These are phyloP conservation scores for Corythaeola cristata DNA, from an alignment of 2,113 vertebrate species.

Conservation along the genomic window DNA sequence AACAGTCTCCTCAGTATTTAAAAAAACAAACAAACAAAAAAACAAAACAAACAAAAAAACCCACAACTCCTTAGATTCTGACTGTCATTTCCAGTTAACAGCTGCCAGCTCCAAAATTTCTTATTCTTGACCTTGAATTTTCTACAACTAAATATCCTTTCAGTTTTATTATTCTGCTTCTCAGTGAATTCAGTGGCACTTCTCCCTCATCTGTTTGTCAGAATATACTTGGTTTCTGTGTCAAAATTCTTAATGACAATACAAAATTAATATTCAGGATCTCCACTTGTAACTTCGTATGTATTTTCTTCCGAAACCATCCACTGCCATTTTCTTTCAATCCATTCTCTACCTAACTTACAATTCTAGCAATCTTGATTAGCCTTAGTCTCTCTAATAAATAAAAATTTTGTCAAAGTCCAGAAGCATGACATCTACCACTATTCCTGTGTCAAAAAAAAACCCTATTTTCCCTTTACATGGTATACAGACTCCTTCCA, in stretches of 20 bases:
- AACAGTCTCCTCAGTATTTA: background rate
- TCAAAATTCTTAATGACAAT: background rate
- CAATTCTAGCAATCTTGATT: background rate
- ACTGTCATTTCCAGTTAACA: conserved; percentile 31
- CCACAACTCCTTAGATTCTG: background rate
- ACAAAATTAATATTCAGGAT: background rate
- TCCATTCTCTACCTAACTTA: background rate
- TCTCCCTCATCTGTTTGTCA: background rate
- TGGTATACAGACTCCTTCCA: background rate
- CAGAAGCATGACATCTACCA: background rate
- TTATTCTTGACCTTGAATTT: background rate
- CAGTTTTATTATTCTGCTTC: background rate
- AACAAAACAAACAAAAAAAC: background rate
- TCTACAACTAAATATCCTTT: background rate
- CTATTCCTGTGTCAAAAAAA: background rate
- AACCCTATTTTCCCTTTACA: fast-evolving
- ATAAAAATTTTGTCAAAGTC: background rate
- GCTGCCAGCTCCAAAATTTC: background rate
- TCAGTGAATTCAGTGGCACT: background rate
- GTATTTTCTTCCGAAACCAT: background rate
- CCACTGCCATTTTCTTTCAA: background rate
- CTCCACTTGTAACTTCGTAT: background rate
- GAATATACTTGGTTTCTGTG: background rate
- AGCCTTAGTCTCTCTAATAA: background rate
- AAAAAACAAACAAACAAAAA: background rate